phyloP scores from a whole-genome alignment of 2,113 vertebrate species.

The Athene noctua region DNA sequence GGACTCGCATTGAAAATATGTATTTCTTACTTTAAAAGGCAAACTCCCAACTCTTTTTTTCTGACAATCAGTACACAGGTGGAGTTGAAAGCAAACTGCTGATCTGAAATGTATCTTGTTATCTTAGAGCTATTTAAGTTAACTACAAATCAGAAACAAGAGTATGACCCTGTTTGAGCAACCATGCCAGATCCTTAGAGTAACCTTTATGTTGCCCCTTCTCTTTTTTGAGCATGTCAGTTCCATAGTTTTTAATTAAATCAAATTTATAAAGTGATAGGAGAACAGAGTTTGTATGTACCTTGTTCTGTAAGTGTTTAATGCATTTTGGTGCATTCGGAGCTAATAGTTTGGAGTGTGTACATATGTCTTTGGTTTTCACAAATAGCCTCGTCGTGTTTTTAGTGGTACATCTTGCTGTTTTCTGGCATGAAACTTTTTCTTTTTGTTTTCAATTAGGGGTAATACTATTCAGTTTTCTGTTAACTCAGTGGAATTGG shows the following conservation, averaged over 20 bases:
- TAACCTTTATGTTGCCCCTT: not conserved
- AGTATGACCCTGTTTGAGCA: not conserved
- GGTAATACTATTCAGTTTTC: not conserved
- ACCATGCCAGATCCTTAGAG: not conserved
- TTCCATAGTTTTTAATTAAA: not conserved
- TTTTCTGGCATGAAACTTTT: not conserved
- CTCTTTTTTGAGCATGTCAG: not conserved
- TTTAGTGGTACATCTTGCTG: not conserved
- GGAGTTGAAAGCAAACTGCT: not conserved
- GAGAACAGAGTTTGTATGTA: not conserved
- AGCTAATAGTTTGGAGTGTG: not conserved
- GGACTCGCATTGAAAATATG: not conserved
- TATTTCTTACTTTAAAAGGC: not conserved
- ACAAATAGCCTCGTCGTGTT: not conserved
- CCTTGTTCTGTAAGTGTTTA: not conserved
- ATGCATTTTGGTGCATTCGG: not conserved
- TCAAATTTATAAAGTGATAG: not conserved
- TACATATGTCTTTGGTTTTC: not conserved
- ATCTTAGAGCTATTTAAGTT: not conserved
- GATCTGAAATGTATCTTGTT: not conserved
- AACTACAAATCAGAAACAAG: not conserved
- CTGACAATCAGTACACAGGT: not conserved
- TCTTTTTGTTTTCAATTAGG: not conserved
- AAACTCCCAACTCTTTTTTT: not conserved
- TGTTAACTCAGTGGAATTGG: not conserved